These are phyloP conservation scores for Athalia cordata DNA, from an alignment of 2,888 invertebrate genomes.

Conservation along the genomic window DNA sequence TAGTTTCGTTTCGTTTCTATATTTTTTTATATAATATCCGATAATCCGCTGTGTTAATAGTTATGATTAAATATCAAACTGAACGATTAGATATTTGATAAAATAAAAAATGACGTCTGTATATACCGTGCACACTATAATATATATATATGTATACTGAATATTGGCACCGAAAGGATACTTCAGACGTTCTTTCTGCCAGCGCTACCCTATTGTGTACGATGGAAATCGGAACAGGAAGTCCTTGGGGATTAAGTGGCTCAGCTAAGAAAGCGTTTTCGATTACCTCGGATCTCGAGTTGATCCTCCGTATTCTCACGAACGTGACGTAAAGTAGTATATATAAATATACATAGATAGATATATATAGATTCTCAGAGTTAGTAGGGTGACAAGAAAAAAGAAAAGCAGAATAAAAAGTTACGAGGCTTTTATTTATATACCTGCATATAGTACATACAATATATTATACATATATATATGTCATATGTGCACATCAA, in stretches of 20 bases:
- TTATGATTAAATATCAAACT: too few species aligned
- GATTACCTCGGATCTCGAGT: slow-evolving; percentile 59
- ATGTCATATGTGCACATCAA: too few species aligned
- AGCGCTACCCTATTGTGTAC: slow-evolving; percentile 1
- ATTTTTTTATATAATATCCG: neutral
- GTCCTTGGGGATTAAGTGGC: slow-evolving; percentile 56
- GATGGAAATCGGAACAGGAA: slow-evolving; percentile 52
- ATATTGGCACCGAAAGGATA: neutral
- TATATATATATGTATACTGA: too few species aligned
- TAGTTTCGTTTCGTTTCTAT: neutral
- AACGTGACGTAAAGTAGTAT: slow-evolving; percentile 23
- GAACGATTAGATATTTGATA: too few species aligned
- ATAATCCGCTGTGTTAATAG: too few species aligned
- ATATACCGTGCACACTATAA: neutral
- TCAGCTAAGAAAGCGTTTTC: slow-evolving; percentile 60
- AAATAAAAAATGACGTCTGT: too few species aligned
- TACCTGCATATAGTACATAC: too few species aligned
- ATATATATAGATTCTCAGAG: neutral
- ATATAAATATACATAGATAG: neutral
- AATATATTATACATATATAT: too few species aligned
- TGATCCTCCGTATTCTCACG: slow-evolving; percentile 29
- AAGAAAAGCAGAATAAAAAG: too few species aligned
- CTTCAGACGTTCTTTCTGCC: slow-evolving; percentile 21
- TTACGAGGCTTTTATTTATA: too few species aligned
- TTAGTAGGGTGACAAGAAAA: neutral